Evolutionary conservation across 2,888 invertebrate species (phyloP).

Genomic region (Cryptus viduatorius): DNA sequence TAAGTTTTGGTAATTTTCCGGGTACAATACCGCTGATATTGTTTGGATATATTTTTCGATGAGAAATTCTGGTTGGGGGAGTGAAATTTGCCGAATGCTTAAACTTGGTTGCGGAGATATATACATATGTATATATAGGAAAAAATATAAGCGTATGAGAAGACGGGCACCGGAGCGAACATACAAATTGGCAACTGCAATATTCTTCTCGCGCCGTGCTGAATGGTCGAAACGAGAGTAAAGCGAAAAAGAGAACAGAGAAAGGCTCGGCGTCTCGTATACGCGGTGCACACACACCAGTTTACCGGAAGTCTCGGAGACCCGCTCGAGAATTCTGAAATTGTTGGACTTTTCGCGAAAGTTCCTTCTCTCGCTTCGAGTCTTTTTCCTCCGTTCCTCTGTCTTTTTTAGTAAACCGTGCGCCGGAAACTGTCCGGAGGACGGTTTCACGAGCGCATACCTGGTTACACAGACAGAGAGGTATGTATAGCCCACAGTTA

Average conservation of each 20-base stretch:
- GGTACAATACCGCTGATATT: too few relatives aligned
- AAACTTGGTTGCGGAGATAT: too few relatives aligned
- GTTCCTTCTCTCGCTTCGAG: constrained; percentile 34
- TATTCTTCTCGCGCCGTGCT: constrained; percentile 32
- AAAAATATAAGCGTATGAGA: constrained; percentile 12
- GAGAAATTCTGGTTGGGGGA: too few relatives aligned
- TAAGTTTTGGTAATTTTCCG: too few relatives aligned
- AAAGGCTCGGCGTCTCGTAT: constrained; percentile 8
- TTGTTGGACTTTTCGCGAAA: constrained; percentile 62
- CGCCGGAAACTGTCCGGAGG: constrained; percentile 33
- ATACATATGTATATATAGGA: not conserved
- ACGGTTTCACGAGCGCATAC: constrained; percentile 20
- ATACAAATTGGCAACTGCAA: constrained; percentile 56
- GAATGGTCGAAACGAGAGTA: constrained; percentile 12
- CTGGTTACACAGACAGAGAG: constrained; percentile 8
- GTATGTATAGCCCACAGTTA: constrained; percentile 16
- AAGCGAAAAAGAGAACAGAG: constrained; percentile 11
- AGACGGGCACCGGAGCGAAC: constrained; percentile 2
- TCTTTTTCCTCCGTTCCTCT: constrained; percentile 13
- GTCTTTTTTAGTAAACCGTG: constrained; percentile 39
- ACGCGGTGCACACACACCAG: not conserved
- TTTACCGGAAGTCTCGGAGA: constrained; percentile 39
- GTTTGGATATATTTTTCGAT: too few relatives aligned
- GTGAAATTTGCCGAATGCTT: too few relatives aligned
- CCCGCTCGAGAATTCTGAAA: constrained; percentile 53